Evolutionary conservation across 2,888 invertebrate genomes (phyloP), one percentile per base, ranked within the genome.

Genomic region (Mesorhabditis spiculigera): DNA sequence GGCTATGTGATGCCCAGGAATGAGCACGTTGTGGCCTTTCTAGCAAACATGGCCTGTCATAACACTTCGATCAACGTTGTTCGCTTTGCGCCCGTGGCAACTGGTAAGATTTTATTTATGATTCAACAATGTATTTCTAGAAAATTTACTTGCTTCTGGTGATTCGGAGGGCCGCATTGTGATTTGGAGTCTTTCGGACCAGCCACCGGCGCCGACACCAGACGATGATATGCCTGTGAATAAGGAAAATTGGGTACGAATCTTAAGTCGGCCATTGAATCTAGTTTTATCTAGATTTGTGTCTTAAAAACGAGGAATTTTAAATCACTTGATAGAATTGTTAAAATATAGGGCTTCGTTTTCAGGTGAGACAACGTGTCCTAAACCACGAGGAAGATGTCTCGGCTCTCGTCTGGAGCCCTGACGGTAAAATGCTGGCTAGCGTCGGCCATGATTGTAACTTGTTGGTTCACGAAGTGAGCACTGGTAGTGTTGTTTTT

Each of bases 1-100:
- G 71, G 71, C 6, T 82, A 82, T 67, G 77, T 50, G 10, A 50
- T 13, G 58, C 10, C 58, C 8, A 50, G 78, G 63, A 45, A 65
- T 4, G 71, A 71, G 42, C 70, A 82, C 6, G 66, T 74, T 4
- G 80, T 85, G 5, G 92, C 93, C 78, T 91, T 93, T 80, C 91
- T 93, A 4, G 91, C 94, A 3, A 96, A 95, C 86, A 89, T 98
- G 67, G 91, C 91, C 0, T 90, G 94, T 43, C 97, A 98, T 87
- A 93, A 93, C 84, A 92, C 91, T 86, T 92, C 96, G 1, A 94
- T 98, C 0, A 97, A 97, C 87, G 91, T 91, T 6, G 95, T 96
- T 5, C 89, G 95, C 80, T 98, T 96, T 91, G 94, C 95, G 58
- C 94, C 94, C 1, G 94, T 95, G 58, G 93, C 94, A 5, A 71